Base-by-base conservation (phyloP, 2,888 invertebrate genomes). In the Mesochorus sp. region DNA sequence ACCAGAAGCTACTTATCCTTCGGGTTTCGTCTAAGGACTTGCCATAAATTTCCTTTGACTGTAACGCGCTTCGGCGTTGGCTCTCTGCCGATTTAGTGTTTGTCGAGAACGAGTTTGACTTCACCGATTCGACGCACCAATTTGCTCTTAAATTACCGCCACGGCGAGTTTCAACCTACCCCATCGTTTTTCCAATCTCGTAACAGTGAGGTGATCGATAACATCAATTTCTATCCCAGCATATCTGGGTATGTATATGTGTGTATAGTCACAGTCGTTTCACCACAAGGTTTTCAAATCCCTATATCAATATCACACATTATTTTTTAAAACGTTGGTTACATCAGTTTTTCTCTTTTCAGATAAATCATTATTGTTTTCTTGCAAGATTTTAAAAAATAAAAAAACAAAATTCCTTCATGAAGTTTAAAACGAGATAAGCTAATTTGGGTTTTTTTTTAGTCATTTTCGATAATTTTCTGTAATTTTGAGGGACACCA, bases 1-100 rank as follows among this genome's bases (percentile, higher is more conserved):
- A 80, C 74, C 71, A 76, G 66, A 53, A 82, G 84, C 83, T 86
- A 88, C 89, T 88, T 86, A 86, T 88, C 86, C 82, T 79, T 79
- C 66, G 82, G 83, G 81, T 85, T 83, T 84, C 75, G 64, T 47
- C 55, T 19, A 76, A 70, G 80, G 14, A 12, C 28, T 19, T 75
- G 57, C 82, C 81, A 82, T 82, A 85, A 85, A 87, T 86, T 88
- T 85, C 81, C 84, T 83, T 82, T 80, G 84, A 80, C 78, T 79
- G 79, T 80, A n/a, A n/a, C n/a, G n/a, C 76, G 70, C 77, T 76
- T 71, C 67, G 62, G 61, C 76, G 42, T 76, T 55, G 34, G 19
- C 37, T 44, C 28, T 28, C 28, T 17, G 14, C 12, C 14, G 24
- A 67, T 53, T 64, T 12, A 49, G 51, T 67, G 49, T 72, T 55